Evolutionary conservation across 2,797 vertebrate genomes (phyloP).

Genomic region (Poeciliopsis paucimaculata): DNA sequence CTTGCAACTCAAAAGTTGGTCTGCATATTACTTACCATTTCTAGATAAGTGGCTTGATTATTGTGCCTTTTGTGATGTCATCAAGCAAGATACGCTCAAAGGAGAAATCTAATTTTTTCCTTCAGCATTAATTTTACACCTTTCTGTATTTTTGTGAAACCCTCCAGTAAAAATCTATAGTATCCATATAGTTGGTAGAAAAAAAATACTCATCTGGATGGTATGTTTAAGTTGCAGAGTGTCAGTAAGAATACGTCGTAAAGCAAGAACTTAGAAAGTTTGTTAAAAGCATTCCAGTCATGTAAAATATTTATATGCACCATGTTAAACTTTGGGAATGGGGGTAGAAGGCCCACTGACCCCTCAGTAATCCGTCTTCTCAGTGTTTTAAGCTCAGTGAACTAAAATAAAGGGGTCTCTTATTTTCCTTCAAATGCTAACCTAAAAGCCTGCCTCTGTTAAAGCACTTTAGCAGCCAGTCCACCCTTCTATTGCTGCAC

Average conservation of each 20-base stretch:
- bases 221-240: not conserved
- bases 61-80: not conserved
- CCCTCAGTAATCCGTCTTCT: constrained; percentile 37
- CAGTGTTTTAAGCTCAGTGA: constrained; percentile 40
- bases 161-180: not conserved
- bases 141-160: not conserved
- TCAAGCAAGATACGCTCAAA: not conserved
- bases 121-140: not conserved
- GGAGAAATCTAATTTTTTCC: not conserved
- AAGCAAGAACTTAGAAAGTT: constrained; percentile 3
- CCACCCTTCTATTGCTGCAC: constrained; percentile 33
- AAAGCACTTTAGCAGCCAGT: constrained; percentile 39
- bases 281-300: constrained; percentile 21
- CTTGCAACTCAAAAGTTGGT: not conserved
- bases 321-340: constrained; percentile 19
- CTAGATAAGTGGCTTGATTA: not conserved
- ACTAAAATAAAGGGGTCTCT: constrained; percentile 39
- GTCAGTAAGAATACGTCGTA: not conserved
- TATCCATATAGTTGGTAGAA: not conserved
- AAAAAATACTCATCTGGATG: not conserved
- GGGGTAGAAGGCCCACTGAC: constrained; percentile 31
- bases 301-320: constrained; percentile 46
- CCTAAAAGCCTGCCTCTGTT: constrained; percentile 36
- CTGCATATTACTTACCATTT: not conserved
- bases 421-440: constrained; percentile 38